Conservation (phyloP, 2,113 vertebrate genomes). For the Delphinapterus leucas region DNA sequence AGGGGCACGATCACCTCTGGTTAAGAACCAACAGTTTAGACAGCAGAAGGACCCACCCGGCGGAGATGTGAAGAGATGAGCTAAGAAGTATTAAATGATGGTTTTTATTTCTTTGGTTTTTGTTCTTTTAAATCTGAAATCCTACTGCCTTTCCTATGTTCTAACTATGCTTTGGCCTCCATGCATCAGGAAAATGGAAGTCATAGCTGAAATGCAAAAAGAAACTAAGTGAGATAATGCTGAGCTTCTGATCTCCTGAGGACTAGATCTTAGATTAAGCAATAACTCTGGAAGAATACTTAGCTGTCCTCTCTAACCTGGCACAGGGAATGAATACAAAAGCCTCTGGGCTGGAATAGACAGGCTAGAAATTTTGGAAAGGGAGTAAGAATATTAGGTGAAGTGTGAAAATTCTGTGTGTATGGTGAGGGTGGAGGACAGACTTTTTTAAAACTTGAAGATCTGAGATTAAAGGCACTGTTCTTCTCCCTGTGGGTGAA, state of each 20-base stretch:
- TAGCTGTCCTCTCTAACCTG: slow-evolving; percentile 49
- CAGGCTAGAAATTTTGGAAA: slow-evolving; percentile 21
- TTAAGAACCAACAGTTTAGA: not conserved
- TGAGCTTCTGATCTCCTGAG: not conserved
- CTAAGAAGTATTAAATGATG: not conserved
- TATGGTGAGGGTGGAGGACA: not conserved
- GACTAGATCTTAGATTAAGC: slow-evolving; percentile 35
- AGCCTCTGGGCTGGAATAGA: not conserved
- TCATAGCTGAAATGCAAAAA: not conserved
- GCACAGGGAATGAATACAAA: not conserved
- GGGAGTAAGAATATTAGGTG: not conserved
- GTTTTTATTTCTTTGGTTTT: not conserved
- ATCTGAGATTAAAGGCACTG: not conserved
- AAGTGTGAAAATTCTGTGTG: slow-evolving; percentile 16
- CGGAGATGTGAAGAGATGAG: not conserved
- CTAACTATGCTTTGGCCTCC: not conserved
- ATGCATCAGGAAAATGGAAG: not conserved
- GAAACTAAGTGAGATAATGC: not conserved
- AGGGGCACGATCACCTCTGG: not conserved
- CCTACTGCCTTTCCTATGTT: not conserved
- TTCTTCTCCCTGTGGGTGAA: not conserved
- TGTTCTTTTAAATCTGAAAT: not conserved
- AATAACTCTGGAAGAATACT: not conserved
- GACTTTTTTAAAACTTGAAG: not conserved
- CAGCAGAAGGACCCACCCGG: not conserved